Percentiles rank a stretch among this genome's conserved stretches.
Conservation (phyloP, 2,797 vertebrate genomes). For the Trichosurus vulpecula region DNA sequence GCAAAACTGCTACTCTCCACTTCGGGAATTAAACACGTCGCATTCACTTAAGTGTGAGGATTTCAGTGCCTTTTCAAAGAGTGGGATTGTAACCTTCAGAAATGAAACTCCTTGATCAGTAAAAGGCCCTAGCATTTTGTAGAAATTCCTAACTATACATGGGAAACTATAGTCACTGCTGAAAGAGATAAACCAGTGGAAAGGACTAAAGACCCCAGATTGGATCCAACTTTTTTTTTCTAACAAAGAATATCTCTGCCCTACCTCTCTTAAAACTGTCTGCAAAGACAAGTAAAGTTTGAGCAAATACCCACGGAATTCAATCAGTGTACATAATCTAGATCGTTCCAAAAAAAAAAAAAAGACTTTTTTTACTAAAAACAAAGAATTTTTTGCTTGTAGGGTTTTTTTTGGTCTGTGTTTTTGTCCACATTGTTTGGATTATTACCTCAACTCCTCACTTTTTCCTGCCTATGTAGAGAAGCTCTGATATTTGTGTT, state of each 20-base stretch:
- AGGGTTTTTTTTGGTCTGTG: not conserved
- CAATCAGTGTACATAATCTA: not conserved
- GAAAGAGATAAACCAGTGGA: not conserved
- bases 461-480: conserved; percentile 1
- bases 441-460: conserved; percentile 42
- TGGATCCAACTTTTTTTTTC: not conserved
- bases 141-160: conserved; percentile 40
- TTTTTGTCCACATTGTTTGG: conserved; percentile 52
- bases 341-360: conserved; percentile 59
- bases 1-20: conserved; percentile 15
- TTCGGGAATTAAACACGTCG: conserved; percentile 25
- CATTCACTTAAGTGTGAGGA: conserved; percentile 46
- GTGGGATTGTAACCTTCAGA: conserved; percentile 37
- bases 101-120: conserved; percentile 19
- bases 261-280: conserved; percentile 57
- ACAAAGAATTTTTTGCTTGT: not conserved
- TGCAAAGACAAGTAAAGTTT: conserved; percentile 43
- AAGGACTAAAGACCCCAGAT: conserved; percentile 7
- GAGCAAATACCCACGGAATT: conserved; percentile 55
- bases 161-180: not conserved
- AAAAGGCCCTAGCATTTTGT: conserved; percentile 31
- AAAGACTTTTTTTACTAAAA: not conserved
- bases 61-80: conserved; percentile 16
- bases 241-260: conserved; percentile 53
- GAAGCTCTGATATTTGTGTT: not conserved